Base-by-base conservation (phyloP, 2,113 vertebrate species). In the Campylomormyrus tamandua region DNA sequence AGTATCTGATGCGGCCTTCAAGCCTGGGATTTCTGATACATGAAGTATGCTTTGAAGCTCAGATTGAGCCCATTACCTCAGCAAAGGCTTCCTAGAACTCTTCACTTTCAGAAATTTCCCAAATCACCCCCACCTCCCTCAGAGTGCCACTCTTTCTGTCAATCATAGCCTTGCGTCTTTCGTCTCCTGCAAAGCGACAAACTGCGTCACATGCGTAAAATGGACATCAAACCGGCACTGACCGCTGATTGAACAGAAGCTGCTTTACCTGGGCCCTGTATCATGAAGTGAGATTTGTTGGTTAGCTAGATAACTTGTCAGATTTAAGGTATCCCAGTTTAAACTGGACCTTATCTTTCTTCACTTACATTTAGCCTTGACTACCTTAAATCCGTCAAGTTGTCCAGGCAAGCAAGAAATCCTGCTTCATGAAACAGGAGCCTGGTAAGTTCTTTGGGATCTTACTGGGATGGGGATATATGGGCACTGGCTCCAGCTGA, bases 11-110 rank as follows among this genome's bases (percentile, higher is more conserved):
- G 50, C 17, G 49, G 27, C 46, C 1, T 39, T 87, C 27, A 31
- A 15, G 85, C 85, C 24, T 87, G 85, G 49, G 50, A 87, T 21
- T 87, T 87, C 27, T 53, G 45, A 53, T 35, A 53, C 31, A 52
- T 87, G 31, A 53, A 53, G 13, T 15, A 31, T 87, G 85, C 70
- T 88, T 88, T 88, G 56, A 27, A 66, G 42, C 88, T 80, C 48
- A 39, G 49, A 80, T 49, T 52, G 24, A 77, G 48, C 48, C 48
- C 31, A 50, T 89, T 89, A 53, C 70, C n/a, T 80, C 88, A 52
- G 31, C 70, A 89, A 15, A 39, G 50, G 35, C 88, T 80, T 52
- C 70, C 48, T 52, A 42, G 88, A 89, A 77, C n/a, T 74, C 46
- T 24, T 35, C 48, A 39, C 35, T 56, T 8, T 53, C 48, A 83